Evolutionary conservation across 2,888 invertebrate genomes (phyloP), one percentile per base, ranked within the genome.

Genomic region (Rhyacophila evoluta): DNA sequence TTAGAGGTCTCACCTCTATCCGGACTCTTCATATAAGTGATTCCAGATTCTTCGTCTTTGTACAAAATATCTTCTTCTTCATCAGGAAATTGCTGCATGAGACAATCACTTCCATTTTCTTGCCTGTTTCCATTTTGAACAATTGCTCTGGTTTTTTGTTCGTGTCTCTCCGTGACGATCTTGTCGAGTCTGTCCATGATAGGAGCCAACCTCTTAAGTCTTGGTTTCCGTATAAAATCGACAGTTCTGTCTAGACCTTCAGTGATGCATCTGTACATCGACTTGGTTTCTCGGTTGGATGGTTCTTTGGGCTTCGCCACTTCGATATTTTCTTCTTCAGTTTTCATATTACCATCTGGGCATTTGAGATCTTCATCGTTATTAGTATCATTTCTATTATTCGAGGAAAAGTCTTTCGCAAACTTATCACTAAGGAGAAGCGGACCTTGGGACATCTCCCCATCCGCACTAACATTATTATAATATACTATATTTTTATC

Each of bases 171-270:
- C 5, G 84, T 84, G 0, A 89, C 85, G 3, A 90, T 86, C 76
- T 85, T 86, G 79, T 87, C 89, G 28, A 89, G 85, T 29, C 84
- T 85, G 79, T 88, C 89, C 1, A 86, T 85, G 25, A 88, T 84
- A 0, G 89, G 89, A 6, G 87, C 86, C 38, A 86, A 84, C 27
- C 88, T 85, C 36, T 87, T 85, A 83, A 89, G 83, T 80, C 88
- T 89, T 37, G 90, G 89, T 84, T 89, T 85, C 78, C 87, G 89
- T 36, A 90, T 85, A 36, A 85, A 86, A 79, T 84, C 82, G 81
- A 84, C 83, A 0, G 75, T 72, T 19, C 33, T 72, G 72, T 79
- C 79, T 12, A 72, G 11, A n/a, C 69, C 72, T 8, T 72, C 67
- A 12, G 55, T 39, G 37, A 75, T 39, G 10, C 33, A 28, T 28